Evolutionary conservation across 2,797 vertebrate genomes (phyloP), one percentile per base, ranked within the genome.

Genomic region (Chaenodraco wilsoni): DNA sequence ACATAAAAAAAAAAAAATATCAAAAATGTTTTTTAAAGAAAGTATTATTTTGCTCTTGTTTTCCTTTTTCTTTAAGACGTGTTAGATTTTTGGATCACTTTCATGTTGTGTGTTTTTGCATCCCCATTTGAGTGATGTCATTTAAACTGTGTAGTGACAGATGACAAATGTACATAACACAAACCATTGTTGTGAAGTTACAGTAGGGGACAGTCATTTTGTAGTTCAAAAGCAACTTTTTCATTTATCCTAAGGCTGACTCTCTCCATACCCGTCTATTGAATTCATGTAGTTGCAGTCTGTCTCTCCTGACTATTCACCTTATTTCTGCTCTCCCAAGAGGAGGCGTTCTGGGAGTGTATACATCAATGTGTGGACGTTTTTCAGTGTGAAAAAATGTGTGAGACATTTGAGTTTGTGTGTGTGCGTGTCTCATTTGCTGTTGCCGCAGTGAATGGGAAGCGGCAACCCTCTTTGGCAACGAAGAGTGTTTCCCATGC

Each of bases 401-500:
- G 79, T 87, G 82, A 84, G 86, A 87, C 66, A 78, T 87, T 81
- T 87, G 68, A 76, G 81, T 89, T 87, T 86, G 72, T 84, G 80
- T 81, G 78, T 78, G 78, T 86, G 84, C 21, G 72, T 83, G 75
- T 68, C 85, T 90, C 88, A 82, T 90, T 89, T 88, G 83, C 86
- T 90, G 91, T 92, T 78, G 89, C 88, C 79, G 78, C 88, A 88
- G 87, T 89, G 85, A 93, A 96, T 95, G 95, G 95, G 94, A 93
- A 95, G 95, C 94, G 92, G 95, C 93, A 89, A 95, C 93, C 95
- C 94, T 97, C 90, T 94, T 96, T 97, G 96, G 95, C 96, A 96
- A 95, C 93, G 87, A 94, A 92, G 93, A 96, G 94, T 92, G 96
- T 97, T 97, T 97, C 95, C 96, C 96, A 96, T 95, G 95, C 95